Evolutionary conservation across 1,140 invertebrate species (phyloP), one percentile per base, ranked within the genome.

Genomic region (Drosophila tani): DNA sequence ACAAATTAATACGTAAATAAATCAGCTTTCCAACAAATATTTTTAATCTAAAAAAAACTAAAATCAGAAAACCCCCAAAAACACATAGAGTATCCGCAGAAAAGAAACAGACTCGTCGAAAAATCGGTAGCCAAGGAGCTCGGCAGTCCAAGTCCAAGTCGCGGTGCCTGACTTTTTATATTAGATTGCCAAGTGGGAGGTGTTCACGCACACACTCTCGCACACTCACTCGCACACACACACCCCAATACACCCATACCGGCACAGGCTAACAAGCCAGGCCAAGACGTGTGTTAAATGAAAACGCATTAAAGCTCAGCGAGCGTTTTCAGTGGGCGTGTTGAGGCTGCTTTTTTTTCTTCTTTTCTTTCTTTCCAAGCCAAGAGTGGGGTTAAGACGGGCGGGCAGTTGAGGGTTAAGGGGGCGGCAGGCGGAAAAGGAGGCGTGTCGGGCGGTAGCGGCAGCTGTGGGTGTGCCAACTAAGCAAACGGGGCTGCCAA

Each of bases 151-250:
- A 71, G 43, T 75, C 62, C 59, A 41, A 59, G 50, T 43, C n/a
- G 49, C 40, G 27, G 27, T 24, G 62, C 55, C 67, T 46, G 68
- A 65, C 68, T 78, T 75, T 81, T 79, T 81, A 81, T 88, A 88
- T 84, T 90, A 81, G 85, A 90, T 90, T 90, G 82, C 82, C 79
- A 90, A 90, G 85, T 90, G 86, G 85, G 86, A 90, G 86, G 85
- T 88, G 85, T 90, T 79, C 81, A 82, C 75, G 35, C 82, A 81
- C 69, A 85, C 82, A 79, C 45, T 35, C 58, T 57, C 49, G 24
- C 40, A 47, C 58, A 73, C 60, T 38, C 49, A 53, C 75, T 69
- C 63, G 38, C 71, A 57, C 53, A 40, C 46, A 56, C 43, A 56
- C 64, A 58, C 35, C 41, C 32, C 19, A n/a, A 24, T 24, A 32